Base-by-base conservation (phyloP, 92 coral and sea anemone species). In the Epizoanthus scotinus region DNA sequence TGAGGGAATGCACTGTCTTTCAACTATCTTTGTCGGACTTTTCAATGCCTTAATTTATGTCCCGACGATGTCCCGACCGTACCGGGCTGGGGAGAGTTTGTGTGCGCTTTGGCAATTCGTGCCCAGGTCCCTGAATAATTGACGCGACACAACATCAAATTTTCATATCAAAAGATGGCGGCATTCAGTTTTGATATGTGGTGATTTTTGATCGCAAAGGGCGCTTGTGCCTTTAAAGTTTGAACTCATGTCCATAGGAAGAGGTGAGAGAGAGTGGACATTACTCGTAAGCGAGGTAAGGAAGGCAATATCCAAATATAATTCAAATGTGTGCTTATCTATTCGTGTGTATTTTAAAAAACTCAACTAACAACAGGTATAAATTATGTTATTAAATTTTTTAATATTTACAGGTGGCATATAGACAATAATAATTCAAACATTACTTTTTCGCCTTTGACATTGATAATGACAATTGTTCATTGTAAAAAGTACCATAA, bases 181-280 rank as follows among this genome's bases (percentile, higher is more conserved):
- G 69, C 47, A 14, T 75, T n/a, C 21, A 17, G 15, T 12, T 58
- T 22, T 75, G 68, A 60, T 38, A 7, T 58, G 68, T 20, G 34
- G 34, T 75, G 81, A 75, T 75, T 75, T 59, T 59, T 22, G 56
- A 75, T 58, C 69, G 56, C 24, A 55, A 55, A 73, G 79, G 50
- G 52, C 61, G 61, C 42, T 73, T 40, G 61, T 73, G 79, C 79
- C 67, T 60, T 19, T 60, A 19, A 75, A 58, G 52, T 59, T 75
- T n/a, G 50, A 38, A 6, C 28, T 53, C 60, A 95, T 95, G 98
- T 87, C 98, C 65, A 86, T 95, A 53, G 97, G 95, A 24, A 88
- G 98, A 73, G 91, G 97, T 34, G 94, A 92, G 71, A 88, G 98
- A 87, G 98, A 95, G 82, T 95, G 98, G 98, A 83, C 93, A 26